Percentiles rank a stretch among this genome's conserved stretches.
Evolutionary conservation across 2,797 vertebrate species (phyloP).

Genomic region (Diglossa cyanea): DNA sequence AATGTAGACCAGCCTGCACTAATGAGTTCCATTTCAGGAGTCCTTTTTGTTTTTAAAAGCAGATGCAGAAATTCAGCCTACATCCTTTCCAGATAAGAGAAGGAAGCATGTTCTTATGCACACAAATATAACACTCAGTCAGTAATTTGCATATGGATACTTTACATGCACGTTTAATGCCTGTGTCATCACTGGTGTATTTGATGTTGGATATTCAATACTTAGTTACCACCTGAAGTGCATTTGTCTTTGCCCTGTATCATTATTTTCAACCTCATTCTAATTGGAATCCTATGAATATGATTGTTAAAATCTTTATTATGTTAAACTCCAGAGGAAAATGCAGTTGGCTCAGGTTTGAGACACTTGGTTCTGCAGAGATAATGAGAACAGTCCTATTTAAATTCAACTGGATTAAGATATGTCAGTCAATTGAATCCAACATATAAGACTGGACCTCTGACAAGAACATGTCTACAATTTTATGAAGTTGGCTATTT

Average conservation of each 20-base stretch:
- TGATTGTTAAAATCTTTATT: neutral
- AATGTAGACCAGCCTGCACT: neutral
- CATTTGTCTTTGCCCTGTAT: neutral
- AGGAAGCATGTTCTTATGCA: neutral
- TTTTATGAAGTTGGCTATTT: neutral
- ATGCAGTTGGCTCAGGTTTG: neutral
- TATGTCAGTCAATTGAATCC: neutral
- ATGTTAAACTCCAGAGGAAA: neutral
- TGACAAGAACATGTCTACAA: neutral
- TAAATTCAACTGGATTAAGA: conserved; percentile 2
- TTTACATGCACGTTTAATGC: neutral
- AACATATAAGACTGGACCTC: neutral
- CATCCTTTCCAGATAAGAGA: neutral
- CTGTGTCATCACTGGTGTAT: neutral
- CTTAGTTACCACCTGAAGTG: neutral
- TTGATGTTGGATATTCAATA: neutral
- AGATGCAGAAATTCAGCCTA: neutral
- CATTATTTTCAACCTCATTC: neutral
- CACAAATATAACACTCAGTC: neutral
- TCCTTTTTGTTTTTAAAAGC: conserved; percentile 9
- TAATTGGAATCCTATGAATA: neutral
- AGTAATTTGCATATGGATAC: neutral
- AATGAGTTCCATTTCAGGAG: conserved; percentile 36
- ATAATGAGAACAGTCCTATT: neutral
- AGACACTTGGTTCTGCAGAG: neutral